Evolutionary conservation across 1,140 invertebrate species (phyloP).

Genomic region (Arctopsyche grandis): DNA sequence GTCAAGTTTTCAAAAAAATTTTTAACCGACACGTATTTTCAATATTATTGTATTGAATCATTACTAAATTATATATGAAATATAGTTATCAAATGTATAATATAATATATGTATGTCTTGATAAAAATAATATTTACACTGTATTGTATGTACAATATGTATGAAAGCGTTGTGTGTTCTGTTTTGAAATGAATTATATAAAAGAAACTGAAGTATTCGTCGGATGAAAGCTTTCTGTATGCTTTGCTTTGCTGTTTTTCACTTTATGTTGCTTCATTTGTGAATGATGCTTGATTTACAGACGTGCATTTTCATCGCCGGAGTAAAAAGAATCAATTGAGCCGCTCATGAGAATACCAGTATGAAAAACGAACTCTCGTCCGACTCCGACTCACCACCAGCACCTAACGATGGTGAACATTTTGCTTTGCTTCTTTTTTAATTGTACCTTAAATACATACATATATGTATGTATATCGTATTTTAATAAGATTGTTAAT

Average conservation of each 20-base stretch:
- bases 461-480: neutral
- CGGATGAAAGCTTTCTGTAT: neutral
- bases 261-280: conserved; percentile 39
- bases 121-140: no score
- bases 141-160: no score
- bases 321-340: neutral
- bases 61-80: no score
- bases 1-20: no score
- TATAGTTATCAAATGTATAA: no score
- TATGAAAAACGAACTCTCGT: conserved; percentile 18
- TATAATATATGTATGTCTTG: no score
- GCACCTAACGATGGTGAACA: conserved; percentile 36
- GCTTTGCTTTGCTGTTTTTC: conserved; percentile 27
- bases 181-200: neutral
- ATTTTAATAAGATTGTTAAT: neutral
- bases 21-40: no score
- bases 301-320: neutral
- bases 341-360: conserved; percentile 7
- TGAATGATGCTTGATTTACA: conserved; percentile 41
- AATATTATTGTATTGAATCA: no score
- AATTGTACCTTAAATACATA: neutral
- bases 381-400: conserved; percentile 28
- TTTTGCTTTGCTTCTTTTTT: conserved; percentile 36
- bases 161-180: neutral
- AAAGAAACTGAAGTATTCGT: neutral